These are phyloP conservation scores for Carabus problematicus DNA, from an alignment of 2,888 invertebrate species.

Conservation along the genomic window DNA sequence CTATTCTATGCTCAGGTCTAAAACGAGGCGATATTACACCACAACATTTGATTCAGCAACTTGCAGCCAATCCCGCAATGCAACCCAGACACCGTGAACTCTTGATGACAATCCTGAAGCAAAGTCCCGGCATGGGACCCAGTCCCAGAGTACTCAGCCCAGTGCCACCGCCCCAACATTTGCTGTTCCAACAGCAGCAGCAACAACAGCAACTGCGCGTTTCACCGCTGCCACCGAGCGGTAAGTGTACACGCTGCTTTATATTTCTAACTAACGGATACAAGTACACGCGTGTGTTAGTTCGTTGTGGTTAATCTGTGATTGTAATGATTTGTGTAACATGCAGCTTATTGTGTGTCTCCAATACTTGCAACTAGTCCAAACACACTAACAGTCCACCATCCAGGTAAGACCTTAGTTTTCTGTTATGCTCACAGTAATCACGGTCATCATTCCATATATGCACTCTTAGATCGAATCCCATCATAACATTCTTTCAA, in stretches of 20 bases:
- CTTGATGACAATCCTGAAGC: constrained; percentile 70
- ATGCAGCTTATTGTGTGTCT: constrained; percentile 77
- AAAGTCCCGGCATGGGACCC: constrained; percentile 55
- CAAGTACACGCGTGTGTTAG: constrained; percentile 5
- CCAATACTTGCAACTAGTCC: constrained; percentile 73
- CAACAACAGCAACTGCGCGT: constrained; percentile 66
- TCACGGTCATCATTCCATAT: too few species aligned
- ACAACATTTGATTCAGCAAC: constrained; percentile 78
- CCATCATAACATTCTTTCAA: too few species aligned
- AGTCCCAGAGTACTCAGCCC: constrained; percentile 57
- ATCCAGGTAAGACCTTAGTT: constrained; percentile 65
- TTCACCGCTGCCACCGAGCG: constrained; percentile 70
- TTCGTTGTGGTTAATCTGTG: constrained; percentile 24
- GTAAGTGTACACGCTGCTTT: constrained; percentile 55
- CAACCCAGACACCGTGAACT: constrained; percentile 78
- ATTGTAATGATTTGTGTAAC: constrained; percentile 53
- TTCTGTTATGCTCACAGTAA: not conserved
- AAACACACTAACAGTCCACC: constrained; percentile 70
- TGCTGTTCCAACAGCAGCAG: constrained; percentile 62
- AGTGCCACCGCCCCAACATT: constrained; percentile 56
- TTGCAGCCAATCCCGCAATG: constrained; percentile 74
- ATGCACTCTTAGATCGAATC: too few species aligned
- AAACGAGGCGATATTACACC: constrained; percentile 79
- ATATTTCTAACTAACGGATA: constrained; percentile 22
- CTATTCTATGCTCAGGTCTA: constrained; percentile 62